phyloP scores from a whole-genome alignment of 2,797 vertebrate genomes.

The Sarcoramphus papa region DNA sequence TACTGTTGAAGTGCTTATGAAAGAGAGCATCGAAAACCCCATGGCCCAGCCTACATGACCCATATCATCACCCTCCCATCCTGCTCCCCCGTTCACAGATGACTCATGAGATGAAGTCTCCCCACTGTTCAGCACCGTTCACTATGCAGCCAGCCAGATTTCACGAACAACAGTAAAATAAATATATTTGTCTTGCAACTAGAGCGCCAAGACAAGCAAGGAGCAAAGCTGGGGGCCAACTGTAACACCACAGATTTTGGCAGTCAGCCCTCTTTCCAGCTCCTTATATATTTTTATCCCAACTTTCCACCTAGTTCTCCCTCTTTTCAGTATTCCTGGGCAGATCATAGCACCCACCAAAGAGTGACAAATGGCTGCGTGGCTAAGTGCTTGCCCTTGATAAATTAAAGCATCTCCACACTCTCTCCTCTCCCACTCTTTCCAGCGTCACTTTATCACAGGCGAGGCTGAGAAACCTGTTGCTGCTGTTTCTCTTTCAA shows the following conservation, averaged over 20 bases:
- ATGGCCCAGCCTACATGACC: not conserved
- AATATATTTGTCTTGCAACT: constrained; percentile 44
- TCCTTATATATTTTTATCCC: constrained; percentile 47
- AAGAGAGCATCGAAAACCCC: not conserved
- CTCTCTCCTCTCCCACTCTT: not conserved
- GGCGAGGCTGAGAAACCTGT: constrained; percentile 8
- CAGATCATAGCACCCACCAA: not conserved
- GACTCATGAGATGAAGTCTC: not conserved
- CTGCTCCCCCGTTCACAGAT: not conserved
- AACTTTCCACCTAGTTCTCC: constrained; percentile 36
- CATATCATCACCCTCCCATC: not conserved
- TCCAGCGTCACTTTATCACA: not conserved
- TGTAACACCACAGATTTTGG: constrained; percentile 53
- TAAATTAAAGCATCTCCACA: not conserved
- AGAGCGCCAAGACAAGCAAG: constrained; percentile 58
- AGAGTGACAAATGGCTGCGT: not conserved
- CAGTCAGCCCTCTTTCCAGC: constrained; percentile 50
- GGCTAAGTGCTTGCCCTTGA: not conserved
- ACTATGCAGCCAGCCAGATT: not conserved
- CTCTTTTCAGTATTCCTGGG: constrained; percentile 17
- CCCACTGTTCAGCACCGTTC: constrained; percentile 9
- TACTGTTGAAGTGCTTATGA: not conserved
- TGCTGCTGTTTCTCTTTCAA: constrained; percentile 51
- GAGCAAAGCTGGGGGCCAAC: constrained; percentile 55
- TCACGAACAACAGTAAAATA: constrained; percentile 32